Base-by-base conservation (phyloP, 2,113 vertebrate genomes). In the Eurystomus gularis region DNA sequence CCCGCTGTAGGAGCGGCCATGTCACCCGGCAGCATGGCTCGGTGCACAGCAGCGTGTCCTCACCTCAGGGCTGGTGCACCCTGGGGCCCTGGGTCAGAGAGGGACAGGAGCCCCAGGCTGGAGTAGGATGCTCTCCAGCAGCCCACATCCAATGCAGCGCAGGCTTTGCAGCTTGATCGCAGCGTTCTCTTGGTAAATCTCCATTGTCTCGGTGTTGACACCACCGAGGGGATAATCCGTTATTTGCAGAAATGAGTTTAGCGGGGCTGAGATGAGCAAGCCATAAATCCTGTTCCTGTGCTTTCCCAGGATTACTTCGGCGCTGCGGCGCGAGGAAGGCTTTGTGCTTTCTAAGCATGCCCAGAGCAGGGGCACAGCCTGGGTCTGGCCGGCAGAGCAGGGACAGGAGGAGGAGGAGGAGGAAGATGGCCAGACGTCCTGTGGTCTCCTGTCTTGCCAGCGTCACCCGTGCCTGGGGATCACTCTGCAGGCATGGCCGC, bases 1-100 rank as follows among this genome's bases (percentile, higher is more conserved):
- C 40, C 55, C 0, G 0, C 40, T 23, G 65, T 9, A 5, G 2
- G 20, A 58, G 57, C 3, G 3, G 57, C 68, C 0, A 0, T 17
- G 65, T 21, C 3, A 2, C 86, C 24, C 64, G 11, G 62, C 64
- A 15, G 31, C 3, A 37, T 1, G 3, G 26, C 52, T 52, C 7
- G 1, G 55, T 17, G 12, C 65, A 9, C 26, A 10, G 0, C 35
- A 24, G 35, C 1, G 1, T 20, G 25, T 20, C 49, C 33, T 68
- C 1, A 2, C 26, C 61, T 25, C 1, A 1, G 42, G n/a, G 40
- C 55, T 57, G 77, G 17, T 0, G 1, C n/a, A 5, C 26, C 9
- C 87, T 33, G 39, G 40, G 31, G 3, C 11, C n/a, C n/a, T n/a
- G 2, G 33, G 39, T 77, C 37, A 31, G 51, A 61, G 83, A 46